A percentile compares a stretch with the other conserved stretches of the same genome.
Conservation (phyloP, 2,888 invertebrate species). For the Aphidius colemani region DNA sequence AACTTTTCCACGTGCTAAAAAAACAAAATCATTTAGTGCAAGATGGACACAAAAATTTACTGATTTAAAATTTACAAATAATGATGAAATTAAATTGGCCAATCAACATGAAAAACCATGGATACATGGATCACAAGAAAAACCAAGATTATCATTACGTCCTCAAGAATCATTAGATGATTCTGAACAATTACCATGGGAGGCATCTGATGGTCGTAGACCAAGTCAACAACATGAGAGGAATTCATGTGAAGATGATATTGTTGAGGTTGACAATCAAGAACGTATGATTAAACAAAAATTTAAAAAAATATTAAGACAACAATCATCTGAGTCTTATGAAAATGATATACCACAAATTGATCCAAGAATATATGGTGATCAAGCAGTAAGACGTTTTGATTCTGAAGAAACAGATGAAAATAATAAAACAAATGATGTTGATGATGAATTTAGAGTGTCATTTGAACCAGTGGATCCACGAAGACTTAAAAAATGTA, state of each 20-base stretch:
- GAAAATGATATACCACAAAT: conserved; percentile 35
- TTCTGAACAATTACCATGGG: conserved; percentile 35
- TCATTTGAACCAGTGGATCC: conserved; percentile 35
- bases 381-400: conserved; percentile 34
- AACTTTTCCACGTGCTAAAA: conserved; percentile 67
- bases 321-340: conserved; percentile 38
- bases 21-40: conserved; percentile 61
- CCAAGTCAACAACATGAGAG: conserved; percentile 29
- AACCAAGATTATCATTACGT: conserved; percentile 49
- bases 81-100: conserved; percentile 40
- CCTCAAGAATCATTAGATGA: conserved; percentile 40
- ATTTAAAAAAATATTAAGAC: conserved; percentile 26
- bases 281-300: conserved; percentile 31
- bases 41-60: conserved; percentile 60
- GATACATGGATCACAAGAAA: conserved; percentile 53
- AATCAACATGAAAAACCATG: conserved; percentile 50
- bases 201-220: conserved; percentile 34
- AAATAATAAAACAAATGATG: not conserved
- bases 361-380: conserved; percentile 47
- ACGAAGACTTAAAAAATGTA: conserved; percentile 24
- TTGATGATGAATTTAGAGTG: conserved; percentile 29
- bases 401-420: conserved; percentile 30
- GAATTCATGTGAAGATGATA: conserved; percentile 29
- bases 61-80: conserved; percentile 50
- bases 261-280: conserved; percentile 34